These are phyloP conservation scores for Argyrosomus regius DNA, from an alignment of 2,797 vertebrate genomes.

Conservation along the genomic window DNA sequence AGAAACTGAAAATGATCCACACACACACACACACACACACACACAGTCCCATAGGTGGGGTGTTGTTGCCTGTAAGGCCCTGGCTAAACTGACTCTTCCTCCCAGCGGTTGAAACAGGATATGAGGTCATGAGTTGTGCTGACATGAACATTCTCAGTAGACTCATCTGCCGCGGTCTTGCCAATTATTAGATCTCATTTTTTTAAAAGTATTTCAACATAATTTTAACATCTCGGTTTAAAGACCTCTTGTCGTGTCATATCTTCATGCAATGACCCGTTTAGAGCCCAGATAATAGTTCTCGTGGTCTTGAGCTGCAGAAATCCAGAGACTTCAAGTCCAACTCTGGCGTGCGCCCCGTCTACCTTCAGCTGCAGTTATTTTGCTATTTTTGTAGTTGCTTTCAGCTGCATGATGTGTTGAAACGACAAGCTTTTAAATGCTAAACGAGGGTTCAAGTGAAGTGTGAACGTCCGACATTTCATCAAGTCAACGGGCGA, in stretches of 20 bases:
- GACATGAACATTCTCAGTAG: slow-evolving; percentile 41
- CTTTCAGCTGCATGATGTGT: too few relatives aligned
- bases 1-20: not conserved
- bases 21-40: not conserved
- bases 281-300: too few relatives aligned
- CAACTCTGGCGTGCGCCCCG: too few relatives aligned
- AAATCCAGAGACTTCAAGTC: too few relatives aligned
- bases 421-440: not conserved
- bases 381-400: too few relatives aligned
- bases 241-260: not conserved
- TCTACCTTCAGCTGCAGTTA: too few relatives aligned
- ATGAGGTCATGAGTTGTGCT: slow-evolving; percentile 57
- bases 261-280: not conserved
- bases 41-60: slow-evolving; percentile 24
- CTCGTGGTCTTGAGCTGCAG: too few relatives aligned
- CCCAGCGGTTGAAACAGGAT: slow-evolving; percentile 47
- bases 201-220: not conserved
- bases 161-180: slow-evolving; percentile 31
- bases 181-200: not conserved
- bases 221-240: slow-evolving; percentile 3
- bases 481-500: not conserved
- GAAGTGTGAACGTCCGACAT: not conserved
- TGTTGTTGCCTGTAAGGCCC: slow-evolving; percentile 29
- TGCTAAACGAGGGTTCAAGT: not conserved
- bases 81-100: slow-evolving; percentile 30